Percentiles rank a stretch among this genome's conserved stretches.
phyloP scores from a whole-genome alignment of 2,888 invertebrate species.

The Lasius platythorax region DNA sequence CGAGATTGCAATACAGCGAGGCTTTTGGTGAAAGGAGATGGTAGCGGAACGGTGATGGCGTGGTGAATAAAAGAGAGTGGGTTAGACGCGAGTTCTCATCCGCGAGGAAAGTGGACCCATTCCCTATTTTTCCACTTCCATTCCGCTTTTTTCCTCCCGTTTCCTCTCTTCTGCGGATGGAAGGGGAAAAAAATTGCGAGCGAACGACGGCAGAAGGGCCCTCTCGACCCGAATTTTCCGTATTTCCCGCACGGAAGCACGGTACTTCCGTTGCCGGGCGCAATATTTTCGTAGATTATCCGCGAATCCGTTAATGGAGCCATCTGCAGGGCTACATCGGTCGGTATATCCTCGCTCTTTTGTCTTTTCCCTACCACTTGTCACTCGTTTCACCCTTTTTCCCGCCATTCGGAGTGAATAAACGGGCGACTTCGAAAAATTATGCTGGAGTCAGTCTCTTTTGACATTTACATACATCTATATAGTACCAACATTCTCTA shows the following conservation, averaged over 20 bases:
- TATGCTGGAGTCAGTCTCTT: background rate
- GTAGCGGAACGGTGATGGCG: slow-evolving; percentile 31
- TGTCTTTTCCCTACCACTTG: slow-evolving; percentile 30
- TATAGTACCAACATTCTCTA: background rate
- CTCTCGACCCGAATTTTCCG: slow-evolving; percentile 75
- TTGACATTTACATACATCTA: slow-evolving; percentile 12
- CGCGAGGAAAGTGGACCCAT: slow-evolving; percentile 69
- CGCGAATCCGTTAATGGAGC: slow-evolving; percentile 58
- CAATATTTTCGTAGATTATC: slow-evolving; percentile 73
- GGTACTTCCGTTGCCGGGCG: slow-evolving; percentile 63
- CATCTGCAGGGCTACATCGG: slow-evolving; percentile 47
- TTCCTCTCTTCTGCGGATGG: slow-evolving; percentile 54
- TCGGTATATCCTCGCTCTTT: slow-evolving; percentile 46
- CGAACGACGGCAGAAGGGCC: slow-evolving; percentile 72
- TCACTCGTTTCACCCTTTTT: slow-evolving; percentile 33
- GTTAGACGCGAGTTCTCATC: slow-evolving; percentile 56
- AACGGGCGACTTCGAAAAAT: slow-evolving; percentile 8
- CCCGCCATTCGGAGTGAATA: background rate
- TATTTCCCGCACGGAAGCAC: slow-evolving; percentile 68
- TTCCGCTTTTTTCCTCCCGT: slow-evolving; percentile 59
- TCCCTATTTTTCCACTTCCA: slow-evolving; percentile 67
- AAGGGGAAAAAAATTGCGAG: slow-evolving; percentile 70
- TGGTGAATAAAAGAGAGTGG: slow-evolving; percentile 48
- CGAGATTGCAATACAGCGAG: slow-evolving; percentile 47
- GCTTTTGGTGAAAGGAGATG: slow-evolving; percentile 51